Evolutionary conservation across 2,797 vertebrate species (phyloP).

Genomic region (Paedocypris micromegethes): DNA sequence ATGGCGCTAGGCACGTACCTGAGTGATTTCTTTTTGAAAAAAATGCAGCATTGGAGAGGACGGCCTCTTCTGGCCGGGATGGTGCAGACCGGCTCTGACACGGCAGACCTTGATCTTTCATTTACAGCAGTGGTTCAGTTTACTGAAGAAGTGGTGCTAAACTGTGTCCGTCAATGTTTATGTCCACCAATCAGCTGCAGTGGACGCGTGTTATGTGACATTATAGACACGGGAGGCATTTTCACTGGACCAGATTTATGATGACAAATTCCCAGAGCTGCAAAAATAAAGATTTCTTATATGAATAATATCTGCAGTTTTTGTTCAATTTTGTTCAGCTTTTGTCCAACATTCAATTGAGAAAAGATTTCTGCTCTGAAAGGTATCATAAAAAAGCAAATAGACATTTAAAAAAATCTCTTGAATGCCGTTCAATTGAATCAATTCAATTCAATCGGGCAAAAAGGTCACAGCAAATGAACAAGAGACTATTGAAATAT

Average conservation of each 20-base stretch:
- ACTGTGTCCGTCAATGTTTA: conserved; percentile 69
- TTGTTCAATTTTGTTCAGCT: too few species aligned
- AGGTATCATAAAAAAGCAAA: too few species aligned
- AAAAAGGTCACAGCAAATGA: too few species aligned
- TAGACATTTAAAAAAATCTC: too few species aligned
- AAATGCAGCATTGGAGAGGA: too few species aligned
- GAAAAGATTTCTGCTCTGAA: too few species aligned
- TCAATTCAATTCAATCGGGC: too few species aligned
- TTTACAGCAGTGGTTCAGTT: conserved; percentile 55
- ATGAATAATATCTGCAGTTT: too few species aligned
- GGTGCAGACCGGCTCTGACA: conserved; percentile 19
- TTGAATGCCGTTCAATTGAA: too few species aligned
- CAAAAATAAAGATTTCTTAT: conserved; percentile 10
- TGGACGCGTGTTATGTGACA: conserved; percentile 71
- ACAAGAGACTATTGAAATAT: too few species aligned
- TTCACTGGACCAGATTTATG: conserved; percentile 48
- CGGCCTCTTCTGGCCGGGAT: not conserved
- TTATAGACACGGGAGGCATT: conserved; percentile 59
- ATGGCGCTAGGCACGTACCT: not conserved
- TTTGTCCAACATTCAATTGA: too few species aligned
- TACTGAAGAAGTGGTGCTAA: conserved; percentile 64
- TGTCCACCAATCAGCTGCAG: conserved; percentile 70
- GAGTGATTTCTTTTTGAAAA: too few species aligned
- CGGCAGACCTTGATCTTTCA: conserved; percentile 55
- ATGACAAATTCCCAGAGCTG: conserved; percentile 36